Conservation (phyloP, 2,113 vertebrate genomes). For the Noturus placidus region DNA sequence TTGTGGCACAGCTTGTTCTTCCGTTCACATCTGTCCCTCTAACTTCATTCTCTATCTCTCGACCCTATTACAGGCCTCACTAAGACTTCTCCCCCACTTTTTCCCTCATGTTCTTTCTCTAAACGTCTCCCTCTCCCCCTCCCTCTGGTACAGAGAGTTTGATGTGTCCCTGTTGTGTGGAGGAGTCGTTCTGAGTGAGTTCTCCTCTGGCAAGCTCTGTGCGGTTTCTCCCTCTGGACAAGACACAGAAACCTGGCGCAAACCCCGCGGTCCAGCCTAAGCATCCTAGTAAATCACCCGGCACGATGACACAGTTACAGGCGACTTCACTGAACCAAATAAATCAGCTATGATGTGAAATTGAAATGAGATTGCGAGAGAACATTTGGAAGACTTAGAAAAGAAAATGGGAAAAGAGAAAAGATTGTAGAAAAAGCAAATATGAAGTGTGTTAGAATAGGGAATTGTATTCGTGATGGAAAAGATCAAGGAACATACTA, state of each 20-base stretch:
- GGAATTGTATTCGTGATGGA: neutral
- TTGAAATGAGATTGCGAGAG: conserved; percentile 7
- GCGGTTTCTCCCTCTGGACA: conserved; percentile 31
- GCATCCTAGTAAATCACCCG: conserved; percentile 42
- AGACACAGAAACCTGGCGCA: conserved; percentile 41
- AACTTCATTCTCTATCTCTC: neutral
- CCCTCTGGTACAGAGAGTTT: conserved; percentile 1
- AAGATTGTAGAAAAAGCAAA: neutral
- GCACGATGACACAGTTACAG: conserved; percentile 45
- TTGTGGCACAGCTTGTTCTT: neutral
- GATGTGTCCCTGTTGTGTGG: conserved; percentile 30
- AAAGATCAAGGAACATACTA: neutral
- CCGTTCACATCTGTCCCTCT: neutral
- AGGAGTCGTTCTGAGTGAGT: conserved; percentile 20
- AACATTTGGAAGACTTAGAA: neutral
- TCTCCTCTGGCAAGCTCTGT: conserved; percentile 35
- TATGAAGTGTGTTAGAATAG: neutral
- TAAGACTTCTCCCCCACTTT: neutral
- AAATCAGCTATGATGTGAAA: conserved; percentile 44
- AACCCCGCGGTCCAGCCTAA: conserved; percentile 31
- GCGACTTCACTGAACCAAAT: conserved; percentile 28
- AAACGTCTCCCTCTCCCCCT: neutral
- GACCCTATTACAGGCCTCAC: conserved; percentile 9
- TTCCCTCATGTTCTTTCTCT: neutral
- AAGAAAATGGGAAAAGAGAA: conserved; percentile 1